Evolutionary conservation across 2,113 vertebrate species (phyloP).

Genomic region (Lampris megalopsis): DNA sequence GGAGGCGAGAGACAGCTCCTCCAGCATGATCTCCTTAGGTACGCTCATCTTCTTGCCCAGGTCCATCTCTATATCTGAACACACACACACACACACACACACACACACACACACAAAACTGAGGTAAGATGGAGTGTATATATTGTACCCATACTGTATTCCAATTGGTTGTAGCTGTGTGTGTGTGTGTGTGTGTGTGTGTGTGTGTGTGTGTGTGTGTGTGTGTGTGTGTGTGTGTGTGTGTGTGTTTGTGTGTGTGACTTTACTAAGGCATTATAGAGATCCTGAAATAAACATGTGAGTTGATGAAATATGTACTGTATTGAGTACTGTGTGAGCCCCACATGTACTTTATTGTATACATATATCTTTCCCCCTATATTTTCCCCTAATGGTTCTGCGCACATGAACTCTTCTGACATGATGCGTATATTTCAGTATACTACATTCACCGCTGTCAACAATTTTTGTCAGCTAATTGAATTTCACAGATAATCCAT

Average conservation of each 20-base stretch:
- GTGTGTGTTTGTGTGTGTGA: too few relatives aligned
- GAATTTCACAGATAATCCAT: constrained; percentile 30
- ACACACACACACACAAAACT: constrained; percentile 26
- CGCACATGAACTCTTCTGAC: constrained; percentile 6
- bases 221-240: too few relatives aligned
- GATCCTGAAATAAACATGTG: too few relatives aligned
- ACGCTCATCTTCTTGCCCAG: constrained; percentile 92
- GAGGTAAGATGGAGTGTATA: neutral
- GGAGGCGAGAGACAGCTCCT: constrained; percentile 90
- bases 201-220: too few relatives aligned
- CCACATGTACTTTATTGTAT: neutral
- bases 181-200: too few relatives aligned
- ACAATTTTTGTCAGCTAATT: constrained; percentile 47
- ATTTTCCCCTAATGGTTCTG: too few relatives aligned
- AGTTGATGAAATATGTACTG: too few relatives aligned
- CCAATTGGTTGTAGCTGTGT: too few relatives aligned
- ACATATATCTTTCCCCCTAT: neutral
- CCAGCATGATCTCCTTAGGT: constrained; percentile 96
- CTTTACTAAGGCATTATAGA: too few relatives aligned
- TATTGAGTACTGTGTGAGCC: too few relatives aligned
- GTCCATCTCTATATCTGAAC: constrained; percentile 86
- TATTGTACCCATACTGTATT: neutral
- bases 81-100: constrained; percentile 30
- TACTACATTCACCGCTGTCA: constrained; percentile 8
- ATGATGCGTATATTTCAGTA: constrained; percentile 9